These are phyloP conservation scores for Amphimallon solstitiale DNA, from an alignment of 2,888 invertebrate genomes.

Conservation along the genomic window DNA sequence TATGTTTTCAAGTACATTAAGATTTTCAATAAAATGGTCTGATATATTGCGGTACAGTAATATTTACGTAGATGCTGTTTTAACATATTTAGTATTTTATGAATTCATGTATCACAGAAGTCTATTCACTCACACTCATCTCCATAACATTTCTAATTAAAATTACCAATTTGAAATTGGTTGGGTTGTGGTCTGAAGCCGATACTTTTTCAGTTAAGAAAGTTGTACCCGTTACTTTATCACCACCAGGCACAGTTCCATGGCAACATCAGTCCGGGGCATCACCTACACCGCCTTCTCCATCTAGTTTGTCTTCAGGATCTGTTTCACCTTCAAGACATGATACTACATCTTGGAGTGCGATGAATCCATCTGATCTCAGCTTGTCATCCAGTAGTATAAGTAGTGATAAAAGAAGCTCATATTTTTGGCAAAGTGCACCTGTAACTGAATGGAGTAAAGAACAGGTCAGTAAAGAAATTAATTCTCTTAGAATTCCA, in stretches of 20 bases:
- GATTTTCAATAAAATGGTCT: no score
- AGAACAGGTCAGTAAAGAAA: constrained; percentile 71
- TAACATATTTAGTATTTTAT: no score
- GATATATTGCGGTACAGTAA: no score
- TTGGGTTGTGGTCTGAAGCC: constrained; percentile 34
- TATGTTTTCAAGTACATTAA: no score
- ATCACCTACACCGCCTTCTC: constrained; percentile 70
- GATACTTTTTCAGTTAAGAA: constrained; percentile 68
- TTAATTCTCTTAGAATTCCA: no score
- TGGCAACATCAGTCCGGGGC: constrained; percentile 67
- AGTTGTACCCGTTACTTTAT: constrained; percentile 72
- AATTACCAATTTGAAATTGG: constrained; percentile 20
- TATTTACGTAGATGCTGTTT: no score
- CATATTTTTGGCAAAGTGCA: constrained; percentile 76
- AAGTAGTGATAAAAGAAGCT: constrained; percentile 70
- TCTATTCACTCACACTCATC: not conserved
- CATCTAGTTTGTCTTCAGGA: constrained; percentile 73
- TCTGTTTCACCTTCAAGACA: constrained; percentile 66
- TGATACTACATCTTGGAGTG: constrained; percentile 60
- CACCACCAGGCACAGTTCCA: constrained; percentile 72
- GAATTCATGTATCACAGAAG: not conserved
- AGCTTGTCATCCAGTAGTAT: constrained; percentile 72
- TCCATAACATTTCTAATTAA: constrained; percentile 1
- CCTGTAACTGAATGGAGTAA: constrained; percentile 82
- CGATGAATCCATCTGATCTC: constrained; percentile 67